phyloP scores from a whole-genome alignment of 2,113 vertebrate species.

The Tringa solitaria region DNA sequence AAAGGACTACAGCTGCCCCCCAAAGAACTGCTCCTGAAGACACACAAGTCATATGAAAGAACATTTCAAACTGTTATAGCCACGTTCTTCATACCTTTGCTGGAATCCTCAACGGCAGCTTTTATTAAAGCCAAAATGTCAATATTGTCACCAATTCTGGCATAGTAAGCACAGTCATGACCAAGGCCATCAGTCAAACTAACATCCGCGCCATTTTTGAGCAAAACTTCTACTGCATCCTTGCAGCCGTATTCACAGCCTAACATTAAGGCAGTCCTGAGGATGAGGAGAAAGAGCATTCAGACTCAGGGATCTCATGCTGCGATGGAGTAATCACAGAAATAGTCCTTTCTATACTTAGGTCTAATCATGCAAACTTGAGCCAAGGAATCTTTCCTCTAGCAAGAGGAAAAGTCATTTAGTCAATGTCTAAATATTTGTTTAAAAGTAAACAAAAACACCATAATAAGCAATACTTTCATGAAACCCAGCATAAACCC shows the following conservation, averaged over 20 bases:
- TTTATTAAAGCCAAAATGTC: conserved; percentile 85
- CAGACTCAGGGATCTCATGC: fast-evolving
- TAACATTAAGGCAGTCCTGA: conserved; percentile 92
- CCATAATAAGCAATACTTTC: fast-evolving
- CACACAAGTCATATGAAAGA: neutral
- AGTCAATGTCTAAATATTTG: neutral
- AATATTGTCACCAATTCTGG: conserved; percentile 87
- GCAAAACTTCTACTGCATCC: conserved; percentile 90
- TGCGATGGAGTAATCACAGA: fast-evolving
- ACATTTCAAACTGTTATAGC: fast-evolving
- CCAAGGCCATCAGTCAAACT: conserved; percentile 81
- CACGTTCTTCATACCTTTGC: conserved; percentile 77
- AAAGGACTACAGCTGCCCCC: neutral
- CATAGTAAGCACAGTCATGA: conserved; percentile 89
- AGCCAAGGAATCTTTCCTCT: neutral
- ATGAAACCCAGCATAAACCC: neutral
- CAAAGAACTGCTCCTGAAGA: neutral
- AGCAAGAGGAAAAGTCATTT: neutral
- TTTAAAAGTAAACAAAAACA: neutral
- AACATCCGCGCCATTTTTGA: conserved; percentile 84
- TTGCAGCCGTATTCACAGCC: conserved; percentile 92
- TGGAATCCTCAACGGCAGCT: conserved; percentile 80
- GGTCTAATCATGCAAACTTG: fast-evolving
- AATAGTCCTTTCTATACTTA: fast-evolving
- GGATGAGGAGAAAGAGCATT: neutral